Percentiles rank a stretch among this genome's conserved stretches.
phyloP scores from a whole-genome alignment of 2,113 vertebrate genomes.

The Pogonocichla stellata region DNA sequence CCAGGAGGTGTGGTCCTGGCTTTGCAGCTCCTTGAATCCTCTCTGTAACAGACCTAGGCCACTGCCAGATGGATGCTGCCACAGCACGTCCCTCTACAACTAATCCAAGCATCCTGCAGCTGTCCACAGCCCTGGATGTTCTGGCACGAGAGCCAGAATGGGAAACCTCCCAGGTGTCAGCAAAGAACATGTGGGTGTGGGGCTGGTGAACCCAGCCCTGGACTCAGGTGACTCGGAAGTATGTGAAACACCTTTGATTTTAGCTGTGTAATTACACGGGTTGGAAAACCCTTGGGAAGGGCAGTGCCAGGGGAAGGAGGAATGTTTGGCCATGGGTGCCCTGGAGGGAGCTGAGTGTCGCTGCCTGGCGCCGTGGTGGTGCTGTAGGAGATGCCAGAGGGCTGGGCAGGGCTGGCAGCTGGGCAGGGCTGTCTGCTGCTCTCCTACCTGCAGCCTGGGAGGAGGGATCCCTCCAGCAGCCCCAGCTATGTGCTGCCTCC shows the following conservation, averaged over 20 bases:
- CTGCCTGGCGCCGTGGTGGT: neutral
- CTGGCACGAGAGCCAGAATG: neutral
- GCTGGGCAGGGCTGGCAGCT: neutral
- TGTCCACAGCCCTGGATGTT: neutral
- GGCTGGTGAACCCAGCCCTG: neutral
- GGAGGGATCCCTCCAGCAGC: neutral
- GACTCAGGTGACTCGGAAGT: neutral
- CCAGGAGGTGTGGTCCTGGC: neutral
- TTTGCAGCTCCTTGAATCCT: neutral
- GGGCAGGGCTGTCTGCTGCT: neutral
- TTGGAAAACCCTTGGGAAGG: neutral
- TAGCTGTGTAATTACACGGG: neutral
- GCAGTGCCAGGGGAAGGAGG: neutral
- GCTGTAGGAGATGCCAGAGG: neutral
- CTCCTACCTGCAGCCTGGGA: neutral
- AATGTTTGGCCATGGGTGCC: neutral
- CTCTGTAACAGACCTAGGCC: fast-evolving
- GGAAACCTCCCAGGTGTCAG: neutral
- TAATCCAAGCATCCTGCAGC: neutral
- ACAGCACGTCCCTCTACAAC: fast-evolving
- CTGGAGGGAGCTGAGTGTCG: neutral
- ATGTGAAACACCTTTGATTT: neutral
- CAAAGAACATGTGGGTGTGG: neutral
- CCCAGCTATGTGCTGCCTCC: neutral
- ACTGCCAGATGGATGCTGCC: neutral